A percentile compares a stretch with the other conserved stretches of the same genome.
These are phyloP conservation scores for Abrostola triplasia DNA, from an alignment of 2,888 invertebrate genomes.

Conservation along the genomic window DNA sequence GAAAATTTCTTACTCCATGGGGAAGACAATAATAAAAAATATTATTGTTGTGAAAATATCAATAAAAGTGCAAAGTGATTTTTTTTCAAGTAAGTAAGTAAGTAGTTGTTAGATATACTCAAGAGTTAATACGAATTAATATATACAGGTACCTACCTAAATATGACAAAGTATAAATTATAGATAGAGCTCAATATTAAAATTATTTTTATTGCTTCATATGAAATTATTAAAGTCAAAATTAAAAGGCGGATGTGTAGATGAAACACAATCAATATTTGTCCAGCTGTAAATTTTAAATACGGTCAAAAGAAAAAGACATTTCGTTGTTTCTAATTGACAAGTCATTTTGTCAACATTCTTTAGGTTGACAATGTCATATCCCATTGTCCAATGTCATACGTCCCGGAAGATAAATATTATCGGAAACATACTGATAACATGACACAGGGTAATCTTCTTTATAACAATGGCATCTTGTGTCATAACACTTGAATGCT, in stretches of 20 bases:
- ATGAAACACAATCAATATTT: conserved; percentile 21
- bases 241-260: conserved; percentile 4
- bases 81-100: too few relatives aligned
- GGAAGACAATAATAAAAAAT: too few relatives aligned
- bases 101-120: too few relatives aligned
- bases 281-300: conserved; percentile 24
- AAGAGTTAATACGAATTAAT: too few relatives aligned
- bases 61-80: too few relatives aligned
- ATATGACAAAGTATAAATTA: too few relatives aligned
- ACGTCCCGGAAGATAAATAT: conserved; percentile 33
- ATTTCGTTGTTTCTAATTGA: conserved; percentile 5
- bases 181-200: too few relatives aligned
- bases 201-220: neutral
- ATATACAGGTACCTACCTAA: too few relatives aligned
- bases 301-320: neutral
- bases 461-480: conserved; percentile 22
- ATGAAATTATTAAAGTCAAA: neutral
- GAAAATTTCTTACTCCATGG: too few relatives aligned
- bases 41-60: too few relatives aligned
- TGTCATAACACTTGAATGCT: conserved; percentile 11
- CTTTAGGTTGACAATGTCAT: conserved; percentile 9
- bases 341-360: conserved; percentile 27
- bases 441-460: conserved; percentile 10
- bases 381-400: conserved; percentile 27
- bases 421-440: conserved; percentile 33